phyloP scores from a whole-genome alignment of 2,113 vertebrate species.

The Thalassarche chlororhynchos region DNA sequence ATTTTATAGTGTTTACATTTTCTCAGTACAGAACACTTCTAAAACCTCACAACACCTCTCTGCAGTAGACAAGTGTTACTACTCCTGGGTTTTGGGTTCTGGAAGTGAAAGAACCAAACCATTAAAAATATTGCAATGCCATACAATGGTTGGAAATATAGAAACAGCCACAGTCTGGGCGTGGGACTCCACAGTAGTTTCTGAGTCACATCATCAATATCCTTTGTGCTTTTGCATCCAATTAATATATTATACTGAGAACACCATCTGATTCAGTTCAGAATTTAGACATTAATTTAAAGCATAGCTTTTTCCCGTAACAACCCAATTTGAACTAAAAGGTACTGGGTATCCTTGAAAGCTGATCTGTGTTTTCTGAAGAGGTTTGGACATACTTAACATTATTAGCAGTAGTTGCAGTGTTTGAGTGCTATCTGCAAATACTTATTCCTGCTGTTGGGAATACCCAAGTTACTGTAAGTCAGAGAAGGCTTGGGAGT shows the following conservation, averaged over 20 bases:
- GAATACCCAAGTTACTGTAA: neutral
- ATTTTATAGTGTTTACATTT: neutral
- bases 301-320: neutral
- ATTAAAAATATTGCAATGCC: neutral
- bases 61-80: neutral
- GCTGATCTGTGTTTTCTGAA: neutral
- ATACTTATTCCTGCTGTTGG: neutral
- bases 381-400: neutral
- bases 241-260: neutral
- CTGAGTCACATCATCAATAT: neutral
- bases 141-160: neutral
- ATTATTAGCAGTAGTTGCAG: neutral
- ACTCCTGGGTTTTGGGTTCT: neutral
- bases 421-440: neutral
- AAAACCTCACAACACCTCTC: neutral
- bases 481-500: neutral
- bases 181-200: neutral
- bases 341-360: neutral
- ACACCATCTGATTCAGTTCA: neutral
- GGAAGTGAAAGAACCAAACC: neutral
- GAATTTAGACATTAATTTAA: neutral
- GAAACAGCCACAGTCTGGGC: neutral
- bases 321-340: neutral
- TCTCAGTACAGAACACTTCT: neutral
- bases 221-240: neutral